A percentile compares a stretch with the other conserved stretches of the same genome.
Conservation (phyloP, 2,113 vertebrate species). For the Pholis gunnellus region DNA sequence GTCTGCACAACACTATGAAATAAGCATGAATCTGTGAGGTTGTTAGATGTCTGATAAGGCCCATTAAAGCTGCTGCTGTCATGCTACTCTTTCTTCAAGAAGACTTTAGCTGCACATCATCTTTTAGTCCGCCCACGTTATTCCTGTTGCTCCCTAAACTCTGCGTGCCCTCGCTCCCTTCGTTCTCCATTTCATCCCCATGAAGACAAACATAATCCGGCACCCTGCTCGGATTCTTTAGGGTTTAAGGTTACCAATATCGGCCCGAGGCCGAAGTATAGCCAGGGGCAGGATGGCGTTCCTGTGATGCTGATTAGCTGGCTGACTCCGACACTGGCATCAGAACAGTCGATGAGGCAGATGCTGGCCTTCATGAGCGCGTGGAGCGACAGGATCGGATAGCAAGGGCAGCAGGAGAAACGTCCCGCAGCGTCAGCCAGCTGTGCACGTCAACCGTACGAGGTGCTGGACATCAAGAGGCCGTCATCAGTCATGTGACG, state of each 20-base stretch:
- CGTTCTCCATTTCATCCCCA: slow-evolving; percentile 53
- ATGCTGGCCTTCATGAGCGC: slow-evolving; percentile 39
- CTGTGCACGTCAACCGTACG: slow-evolving; percentile 36
- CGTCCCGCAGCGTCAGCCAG: slow-evolving; percentile 49
- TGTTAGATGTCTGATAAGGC: slow-evolving; percentile 4
- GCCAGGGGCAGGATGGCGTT: slow-evolving; percentile 45
- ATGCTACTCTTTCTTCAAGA: slow-evolving; percentile 5
- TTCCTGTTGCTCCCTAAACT: slow-evolving; percentile 51
- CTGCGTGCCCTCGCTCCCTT: slow-evolving; percentile 45
- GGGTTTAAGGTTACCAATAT: slow-evolving; percentile 62
- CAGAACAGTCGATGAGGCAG: slow-evolving; percentile 61
- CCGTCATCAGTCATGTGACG: slow-evolving; percentile 51
- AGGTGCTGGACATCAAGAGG: slow-evolving; percentile 41
- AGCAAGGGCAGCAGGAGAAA: slow-evolving; percentile 47
- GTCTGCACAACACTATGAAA: not conserved
- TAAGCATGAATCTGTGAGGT: not conserved
- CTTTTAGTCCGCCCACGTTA: slow-evolving; percentile 46
- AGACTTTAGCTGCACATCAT: slow-evolving; percentile 51
- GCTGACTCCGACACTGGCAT: slow-evolving; percentile 44
- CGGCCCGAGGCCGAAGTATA: slow-evolving; percentile 19
- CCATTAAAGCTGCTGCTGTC: not conserved
- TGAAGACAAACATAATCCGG: slow-evolving; percentile 67
- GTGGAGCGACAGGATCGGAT: slow-evolving; percentile 29
- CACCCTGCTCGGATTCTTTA: slow-evolving; percentile 54
- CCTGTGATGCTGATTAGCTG: slow-evolving; percentile 54